Percentiles rank a stretch among this genome's conserved stretches.
Conservation (phyloP, 37 sponge, comb jelly and placozoan genomes). For the Haliclona indistincta region DNA sequence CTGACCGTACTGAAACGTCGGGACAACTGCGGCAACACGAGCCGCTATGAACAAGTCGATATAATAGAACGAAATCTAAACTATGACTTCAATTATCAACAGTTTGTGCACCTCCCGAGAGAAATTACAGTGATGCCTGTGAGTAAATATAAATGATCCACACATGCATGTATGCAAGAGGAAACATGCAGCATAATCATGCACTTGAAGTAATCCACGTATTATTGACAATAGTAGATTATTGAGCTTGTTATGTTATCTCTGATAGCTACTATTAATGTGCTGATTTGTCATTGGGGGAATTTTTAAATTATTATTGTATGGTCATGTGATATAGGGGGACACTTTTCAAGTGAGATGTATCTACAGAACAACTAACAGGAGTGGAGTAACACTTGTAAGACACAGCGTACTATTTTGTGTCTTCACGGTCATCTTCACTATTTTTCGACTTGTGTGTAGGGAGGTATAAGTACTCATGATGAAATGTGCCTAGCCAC, state of each 20-base stretch:
- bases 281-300: too few species aligned
- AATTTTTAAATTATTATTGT: too few species aligned
- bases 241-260: too few species aligned
- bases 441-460: too few species aligned
- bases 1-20: not conserved
- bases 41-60: not conserved
- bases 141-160: not conserved
- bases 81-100: constrained; percentile 26
- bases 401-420: not conserved
- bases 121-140: constrained; percentile 24
- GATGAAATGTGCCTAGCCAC: not conserved
- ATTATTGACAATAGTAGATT: too few species aligned
- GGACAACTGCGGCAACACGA: too few species aligned
- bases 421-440: too few species aligned
- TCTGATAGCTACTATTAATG: too few species aligned
- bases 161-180: too few species aligned
- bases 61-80: not conserved
- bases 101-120: not conserved
- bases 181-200: too few species aligned
- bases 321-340: not conserved
- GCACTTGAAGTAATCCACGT: too few species aligned
- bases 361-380: not conserved
- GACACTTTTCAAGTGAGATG: not conserved
- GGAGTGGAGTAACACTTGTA: not conserved
- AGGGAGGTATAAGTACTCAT: not conserved